Evolutionary conservation across 2,113 vertebrate species (phyloP).

Genomic region (Sturnira hondurensis): DNA sequence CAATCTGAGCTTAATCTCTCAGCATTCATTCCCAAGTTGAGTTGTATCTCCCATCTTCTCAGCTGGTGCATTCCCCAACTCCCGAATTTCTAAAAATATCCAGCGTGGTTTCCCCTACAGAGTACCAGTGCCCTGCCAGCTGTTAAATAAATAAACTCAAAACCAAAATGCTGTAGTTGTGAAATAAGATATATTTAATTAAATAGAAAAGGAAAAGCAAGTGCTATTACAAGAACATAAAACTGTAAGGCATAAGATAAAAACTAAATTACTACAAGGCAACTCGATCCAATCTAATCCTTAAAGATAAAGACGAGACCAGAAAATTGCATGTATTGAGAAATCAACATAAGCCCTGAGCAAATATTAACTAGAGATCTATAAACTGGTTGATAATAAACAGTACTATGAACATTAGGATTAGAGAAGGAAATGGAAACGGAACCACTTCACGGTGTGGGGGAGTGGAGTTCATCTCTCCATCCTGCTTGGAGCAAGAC

Average conservation of each 20-base stretch:
- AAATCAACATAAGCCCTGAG: constrained; percentile 85
- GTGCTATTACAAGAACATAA: constrained; percentile 85
- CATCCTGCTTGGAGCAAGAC: constrained; percentile 2
- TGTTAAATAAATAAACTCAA: constrained; percentile 83
- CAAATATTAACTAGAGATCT: constrained; percentile 85
- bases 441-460: constrained; percentile 30
- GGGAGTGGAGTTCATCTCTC: constrained; percentile 37
- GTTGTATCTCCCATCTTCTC: constrained; percentile 60
- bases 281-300: constrained; percentile 86
- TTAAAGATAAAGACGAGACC: constrained; percentile 84
- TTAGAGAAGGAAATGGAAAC: constrained; percentile 80
- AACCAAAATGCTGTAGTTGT: constrained; percentile 83
- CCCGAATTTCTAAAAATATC: constrained; percentile 78
- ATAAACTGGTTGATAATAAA: constrained; percentile 86
- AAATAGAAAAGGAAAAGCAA: constrained; percentile 83
- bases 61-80: constrained; percentile 70
- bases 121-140: constrained; percentile 77
- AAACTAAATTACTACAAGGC: constrained; percentile 86
- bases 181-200: constrained; percentile 89
- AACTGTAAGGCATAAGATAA: constrained; percentile 86
- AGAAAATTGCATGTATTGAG: constrained; percentile 85
- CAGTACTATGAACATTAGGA: constrained; percentile 80
- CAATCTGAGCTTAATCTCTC: constrained; percentile 69
- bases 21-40: constrained; percentile 67
- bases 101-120: constrained; percentile 69